Conservation (phyloP, 2,888 invertebrate species). For the Caenorhabditis japonica region DNA sequence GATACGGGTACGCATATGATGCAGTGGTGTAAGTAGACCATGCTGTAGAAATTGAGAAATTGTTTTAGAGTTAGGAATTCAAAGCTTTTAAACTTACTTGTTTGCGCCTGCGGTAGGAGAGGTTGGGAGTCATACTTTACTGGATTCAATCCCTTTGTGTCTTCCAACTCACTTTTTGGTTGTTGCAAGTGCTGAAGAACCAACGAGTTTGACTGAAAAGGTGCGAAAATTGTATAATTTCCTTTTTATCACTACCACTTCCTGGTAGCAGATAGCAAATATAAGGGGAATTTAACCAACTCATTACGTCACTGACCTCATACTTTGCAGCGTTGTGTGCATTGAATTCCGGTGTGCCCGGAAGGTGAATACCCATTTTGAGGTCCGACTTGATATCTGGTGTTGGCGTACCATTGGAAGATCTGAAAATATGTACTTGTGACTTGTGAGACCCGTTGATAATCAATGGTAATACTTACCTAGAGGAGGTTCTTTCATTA, state of each 20-base stretch:
- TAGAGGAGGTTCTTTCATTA: slow-evolving; percentile 26
- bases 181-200: slow-evolving; percentile 27
- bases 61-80: neutral
- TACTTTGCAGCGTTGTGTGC: slow-evolving; percentile 53
- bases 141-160: slow-evolving; percentile 10
- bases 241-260: slow-evolving; percentile 12
- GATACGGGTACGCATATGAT: slow-evolving; percentile 28
- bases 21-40: slow-evolving; percentile 28
- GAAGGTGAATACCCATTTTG: slow-evolving; percentile 54
- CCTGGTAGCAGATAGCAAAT: neutral
- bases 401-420: slow-evolving; percentile 52
- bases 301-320: slow-evolving; percentile 21
- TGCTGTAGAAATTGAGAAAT: slow-evolving; percentile 15
- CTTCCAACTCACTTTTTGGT: slow-evolving; percentile 33
- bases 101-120: slow-evolving; percentile 22
- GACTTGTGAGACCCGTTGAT: no score
- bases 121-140: slow-evolving; percentile 30
- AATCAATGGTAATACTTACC: slow-evolving; percentile 19
- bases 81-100: neutral
- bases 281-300: neutral
- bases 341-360: slow-evolving; percentile 62
- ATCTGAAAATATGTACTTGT: slow-evolving; percentile 7
- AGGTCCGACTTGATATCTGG: slow-evolving; percentile 47
- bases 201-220: slow-evolving; percentile 22
- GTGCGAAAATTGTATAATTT: slow-evolving; percentile 4